Evolutionary conservation across 1,140 invertebrate genomes (phyloP), one percentile per base, ranked within the genome.

Genomic region (Tenebrio molitor): DNA sequence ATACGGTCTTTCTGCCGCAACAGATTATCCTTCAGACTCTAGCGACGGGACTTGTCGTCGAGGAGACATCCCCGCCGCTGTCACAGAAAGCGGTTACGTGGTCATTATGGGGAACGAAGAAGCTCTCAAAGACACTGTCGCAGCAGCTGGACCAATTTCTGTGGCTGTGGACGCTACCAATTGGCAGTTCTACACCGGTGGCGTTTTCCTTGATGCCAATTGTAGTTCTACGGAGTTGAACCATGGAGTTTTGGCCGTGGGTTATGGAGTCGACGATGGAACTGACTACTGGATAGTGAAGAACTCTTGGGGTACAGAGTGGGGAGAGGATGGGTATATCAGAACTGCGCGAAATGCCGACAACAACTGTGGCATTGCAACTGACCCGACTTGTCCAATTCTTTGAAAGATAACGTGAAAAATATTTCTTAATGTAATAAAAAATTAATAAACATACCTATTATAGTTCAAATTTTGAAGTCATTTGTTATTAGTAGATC

Each of bases 201-300:
- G 69, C 2, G 64, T 89, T 41, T 89, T 89, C 80, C 84, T 83
- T 75, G 87, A 88, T 66, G 84, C 86, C 23, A 74, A 84, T 63
- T 89, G 97, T 84, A 91, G 89, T 76, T 82, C 89, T 2, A 81
- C 84, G 5, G 83, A 89, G 34, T 84, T 97, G 5, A 93, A 97
- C 76, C 88, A 89, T 69, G 85, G 81, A 0, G 82, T 88, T 0
- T 78, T 87, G 0, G 83, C 87, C 4, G 86, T 89, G 0, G 88
- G 94, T 29, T 95, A 94, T 82, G 93, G 93, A 19, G 88, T 87
- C 2, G 34, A n/a, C 74, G 64, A 15, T 14, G 7, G 5, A 19
- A 70, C 0, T 76, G 79, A 65, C 0, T 85, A 84, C 58, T 85
- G 84, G 83, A 79, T 84, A 14, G 80, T 85, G 39, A 85, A 85